Percentiles rank a stretch among this genome's conserved stretches.
Evolutionary conservation across 1,140 invertebrate genomes (phyloP).

Genomic region (Bombus turneri): DNA sequence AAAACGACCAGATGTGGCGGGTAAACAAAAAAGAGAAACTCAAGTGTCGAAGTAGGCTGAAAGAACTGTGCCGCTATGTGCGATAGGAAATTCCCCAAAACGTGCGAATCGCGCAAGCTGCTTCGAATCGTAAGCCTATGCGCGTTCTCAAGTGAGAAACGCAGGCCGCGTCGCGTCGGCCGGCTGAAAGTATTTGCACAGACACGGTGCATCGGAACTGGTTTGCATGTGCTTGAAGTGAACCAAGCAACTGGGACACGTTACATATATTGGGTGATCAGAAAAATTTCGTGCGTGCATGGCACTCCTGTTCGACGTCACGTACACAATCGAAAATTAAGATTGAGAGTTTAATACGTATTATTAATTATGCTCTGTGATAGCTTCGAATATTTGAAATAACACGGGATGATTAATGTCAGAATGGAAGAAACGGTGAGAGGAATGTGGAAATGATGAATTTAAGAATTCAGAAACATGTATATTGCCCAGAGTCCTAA

Average conservation of each 20-base stretch:
- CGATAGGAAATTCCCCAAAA: conserved; percentile 14
- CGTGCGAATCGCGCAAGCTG: neutral
- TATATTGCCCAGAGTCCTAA: neutral
- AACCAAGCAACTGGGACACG: conserved; percentile 67
- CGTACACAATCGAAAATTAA: neutral
- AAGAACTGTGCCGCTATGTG: neutral
- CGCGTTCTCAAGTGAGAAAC: neutral
- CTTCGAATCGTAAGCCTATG: neutral
- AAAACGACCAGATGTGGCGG: neutral
- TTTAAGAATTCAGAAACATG: neutral
- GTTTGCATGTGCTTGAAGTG: conserved; percentile 62
- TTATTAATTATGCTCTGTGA: neutral
- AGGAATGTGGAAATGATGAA: neutral
- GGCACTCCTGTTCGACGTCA: neutral
- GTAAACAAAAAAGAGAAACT: conserved; percentile 33
- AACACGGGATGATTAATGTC: no score
- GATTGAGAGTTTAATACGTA: neutral
- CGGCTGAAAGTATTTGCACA: conserved; percentile 57
- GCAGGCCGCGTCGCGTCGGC: neutral
- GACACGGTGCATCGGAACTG: conserved; percentile 55
- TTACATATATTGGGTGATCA: conserved; percentile 45
- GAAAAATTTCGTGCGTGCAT: conserved; percentile 19
- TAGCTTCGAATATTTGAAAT: neutral
- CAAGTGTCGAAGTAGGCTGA: conserved; percentile 30
- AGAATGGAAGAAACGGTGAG: neutral